Base-by-base conservation (phyloP, 2,797 vertebrate genomes). In the Notolepis coatsorum region DNA sequence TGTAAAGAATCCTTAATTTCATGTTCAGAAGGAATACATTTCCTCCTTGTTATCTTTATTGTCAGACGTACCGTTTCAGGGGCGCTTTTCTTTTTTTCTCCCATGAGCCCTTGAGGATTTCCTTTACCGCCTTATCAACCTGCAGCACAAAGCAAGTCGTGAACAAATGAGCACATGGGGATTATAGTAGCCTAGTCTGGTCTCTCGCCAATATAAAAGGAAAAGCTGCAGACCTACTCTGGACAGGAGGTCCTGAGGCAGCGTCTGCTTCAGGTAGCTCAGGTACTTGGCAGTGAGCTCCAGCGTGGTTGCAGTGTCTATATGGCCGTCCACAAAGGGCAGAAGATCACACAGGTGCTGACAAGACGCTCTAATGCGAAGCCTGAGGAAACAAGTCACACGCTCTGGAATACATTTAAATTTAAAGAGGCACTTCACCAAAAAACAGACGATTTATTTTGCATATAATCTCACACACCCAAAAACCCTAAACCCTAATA, bases 281-380 rank as follows among this genome's bases (percentile, higher is more conserved):
- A 27, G 47, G 42, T 64, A 64, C 31, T 21, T 42, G 0, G 9
- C 24, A 31, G 51, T 33, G 18, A 65, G 60, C 39, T 64, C 46
- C 15, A 60, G 30, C 37, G 50, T 48, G n/a, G 49, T 63, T 12
- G 62, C 31, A 15, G 31, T 54, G 54, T 71, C 48, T 21, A 58
- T 42, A 7, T 30, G 43, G 33, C 30, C 49, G 3, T 2, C 37
- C 7, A 63, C 49, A 13, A 71, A 64, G 3, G 39, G 54, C 49
- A 75, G 23, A 25, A 43, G 58, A 1, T 54, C 54, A 51, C 62
- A 59, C 38, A 60, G 38, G 18, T 5, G 4, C 30, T 2, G 18
- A 21, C 42, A 59, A 23, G 38, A 58, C 18, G 45, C 25, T 59
- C n/a, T 56, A 4, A 56, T 71, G n/a, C 60, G 31, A 50, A 67